Base-by-base conservation (phyloP, 2,797 vertebrate species). In the Lagorchestes hirsutus region DNA sequence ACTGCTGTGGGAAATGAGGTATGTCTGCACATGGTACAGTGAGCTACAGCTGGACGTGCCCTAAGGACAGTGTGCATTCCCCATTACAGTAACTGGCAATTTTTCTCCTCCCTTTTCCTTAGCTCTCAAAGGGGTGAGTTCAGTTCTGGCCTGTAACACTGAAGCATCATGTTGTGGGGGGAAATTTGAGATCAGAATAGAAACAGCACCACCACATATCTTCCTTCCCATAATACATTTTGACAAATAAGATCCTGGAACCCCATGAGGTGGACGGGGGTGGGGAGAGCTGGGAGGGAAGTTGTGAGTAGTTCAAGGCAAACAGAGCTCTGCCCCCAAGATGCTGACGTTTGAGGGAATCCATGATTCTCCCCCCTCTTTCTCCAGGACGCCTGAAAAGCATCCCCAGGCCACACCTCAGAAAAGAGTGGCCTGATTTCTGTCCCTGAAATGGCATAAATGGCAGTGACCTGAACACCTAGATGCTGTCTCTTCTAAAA, bases 241-340 rank as follows among this genome's bases (percentile, higher is more conserved):
- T 82, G 67, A 82, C 67, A 82, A 82, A 82, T 82, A 82, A 82
- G 67, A 82, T 82, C 67, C 67, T 82, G n/a, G 67, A 82, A 82
- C n/a, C n/a, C 67, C 67, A 46, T n/a, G 67, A 82, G 67, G 67
- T 82, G 8, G 67, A 18, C 18, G 55, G 55, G 55, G 55, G 55
- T 55, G 55, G 55, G 5, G 6, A 34, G 18, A 6, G 1, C n/a
- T 82, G 67, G 67, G 18, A 82, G 67, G 1, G 8, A 46, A 82
- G n/a, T 22, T 82, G 18, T 82, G 22, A 46, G n/a, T 82, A 82
- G n/a, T 82, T 82, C 67, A 82, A 46, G 67, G 18, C 6, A 82
- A 82, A 82, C 67, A 67, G 29, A 74, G n/a, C 67, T 67, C 59
- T 67, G 40, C 67, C n/a, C n/a, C 67, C 40, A 82, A 82, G 67